These are phyloP conservation scores for Drosophila koepferae DNA, from an alignment of 2,888 invertebrate species.

Conservation along the genomic window DNA sequence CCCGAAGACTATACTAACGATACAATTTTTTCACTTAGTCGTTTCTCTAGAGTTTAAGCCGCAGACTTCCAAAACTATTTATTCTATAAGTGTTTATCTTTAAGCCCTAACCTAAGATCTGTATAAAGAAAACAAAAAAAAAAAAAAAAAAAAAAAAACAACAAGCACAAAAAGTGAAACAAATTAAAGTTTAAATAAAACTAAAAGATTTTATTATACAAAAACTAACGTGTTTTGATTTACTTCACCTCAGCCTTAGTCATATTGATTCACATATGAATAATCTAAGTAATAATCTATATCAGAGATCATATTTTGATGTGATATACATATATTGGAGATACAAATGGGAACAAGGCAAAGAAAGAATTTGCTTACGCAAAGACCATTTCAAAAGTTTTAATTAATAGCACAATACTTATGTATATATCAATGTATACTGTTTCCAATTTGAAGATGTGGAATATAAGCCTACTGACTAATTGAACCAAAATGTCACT, in stretches of 20 bases:
- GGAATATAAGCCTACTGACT: neutral
- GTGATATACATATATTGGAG: too few relatives aligned
- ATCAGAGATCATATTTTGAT: too few relatives aligned
- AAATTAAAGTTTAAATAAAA: slow-evolving; percentile 23
- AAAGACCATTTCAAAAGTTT: too few relatives aligned
- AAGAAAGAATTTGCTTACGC: too few relatives aligned
- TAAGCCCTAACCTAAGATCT: slow-evolving; percentile 46
- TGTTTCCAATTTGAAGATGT: too few relatives aligned
- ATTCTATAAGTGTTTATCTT: slow-evolving; percentile 60
- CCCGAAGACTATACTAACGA: slow-evolving; percentile 40
- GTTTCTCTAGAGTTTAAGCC: slow-evolving; percentile 67
- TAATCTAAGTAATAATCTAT: too few relatives aligned
- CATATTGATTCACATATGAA: neutral
- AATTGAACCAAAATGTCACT: neutral
- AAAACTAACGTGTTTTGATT: neutral
- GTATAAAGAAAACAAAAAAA: slow-evolving; percentile 24
- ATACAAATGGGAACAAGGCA: too few relatives aligned
- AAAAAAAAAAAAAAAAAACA: slow-evolving; percentile 16
- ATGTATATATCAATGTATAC: too few relatives aligned
- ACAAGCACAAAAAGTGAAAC: slow-evolving; percentile 13
- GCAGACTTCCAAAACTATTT: slow-evolving; percentile 79
- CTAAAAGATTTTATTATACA: slow-evolving; percentile 33
- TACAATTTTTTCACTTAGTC: slow-evolving; percentile 50
- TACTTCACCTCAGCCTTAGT: too few relatives aligned
- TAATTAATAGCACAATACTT: too few relatives aligned